A percentile compares a stretch with the other conserved stretches of the same genome.
These are phyloP conservation scores for Caenorhabditis sulstoni DNA, from an alignment of 2,888 invertebrate genomes.

Conservation along the genomic window DNA sequence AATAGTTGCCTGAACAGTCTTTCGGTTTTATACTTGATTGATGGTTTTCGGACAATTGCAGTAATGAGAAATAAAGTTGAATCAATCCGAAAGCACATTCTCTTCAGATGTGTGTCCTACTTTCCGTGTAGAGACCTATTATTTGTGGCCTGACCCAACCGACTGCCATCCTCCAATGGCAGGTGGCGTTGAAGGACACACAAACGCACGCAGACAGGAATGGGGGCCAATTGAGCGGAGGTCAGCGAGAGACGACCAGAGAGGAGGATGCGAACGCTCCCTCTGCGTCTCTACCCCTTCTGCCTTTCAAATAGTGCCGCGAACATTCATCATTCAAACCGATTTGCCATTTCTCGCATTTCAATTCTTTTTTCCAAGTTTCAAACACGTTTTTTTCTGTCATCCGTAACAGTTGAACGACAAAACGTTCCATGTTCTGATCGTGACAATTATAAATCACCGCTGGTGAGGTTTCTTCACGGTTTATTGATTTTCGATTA, in stretches of 20 bases:
- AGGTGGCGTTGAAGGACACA: slow-evolving; percentile 3
- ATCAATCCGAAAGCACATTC: background rate
- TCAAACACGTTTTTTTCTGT: slow-evolving; percentile 33
- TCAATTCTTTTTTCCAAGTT: slow-evolving; percentile 29
- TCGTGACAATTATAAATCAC: slow-evolving; percentile 22
- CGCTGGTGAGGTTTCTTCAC: slow-evolving; percentile 22
- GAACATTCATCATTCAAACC: slow-evolving; percentile 57
- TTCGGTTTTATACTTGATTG: slow-evolving; percentile 44
- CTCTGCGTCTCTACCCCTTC: slow-evolving; percentile 44
- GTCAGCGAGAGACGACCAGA: slow-evolving; percentile 11
- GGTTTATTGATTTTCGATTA: slow-evolving; percentile 35
- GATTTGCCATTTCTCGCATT: slow-evolving; percentile 6
- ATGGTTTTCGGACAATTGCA: slow-evolving; percentile 29
- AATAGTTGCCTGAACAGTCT: slow-evolving; percentile 57
- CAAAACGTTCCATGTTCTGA: background rate
- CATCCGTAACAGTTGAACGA: background rate
- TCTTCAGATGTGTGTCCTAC: background rate
- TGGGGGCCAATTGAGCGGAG: background rate
- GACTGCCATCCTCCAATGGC: slow-evolving; percentile 2
- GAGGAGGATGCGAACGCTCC: background rate
- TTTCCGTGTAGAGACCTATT: background rate
- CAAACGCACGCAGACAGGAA: background rate
- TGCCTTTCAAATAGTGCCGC: slow-evolving; percentile 41
- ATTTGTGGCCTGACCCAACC: background rate
- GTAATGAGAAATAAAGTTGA: slow-evolving; percentile 26